Evolutionary conservation across 2,888 invertebrate species (phyloP).

Genomic region (Euzophera pinguis): DNA sequence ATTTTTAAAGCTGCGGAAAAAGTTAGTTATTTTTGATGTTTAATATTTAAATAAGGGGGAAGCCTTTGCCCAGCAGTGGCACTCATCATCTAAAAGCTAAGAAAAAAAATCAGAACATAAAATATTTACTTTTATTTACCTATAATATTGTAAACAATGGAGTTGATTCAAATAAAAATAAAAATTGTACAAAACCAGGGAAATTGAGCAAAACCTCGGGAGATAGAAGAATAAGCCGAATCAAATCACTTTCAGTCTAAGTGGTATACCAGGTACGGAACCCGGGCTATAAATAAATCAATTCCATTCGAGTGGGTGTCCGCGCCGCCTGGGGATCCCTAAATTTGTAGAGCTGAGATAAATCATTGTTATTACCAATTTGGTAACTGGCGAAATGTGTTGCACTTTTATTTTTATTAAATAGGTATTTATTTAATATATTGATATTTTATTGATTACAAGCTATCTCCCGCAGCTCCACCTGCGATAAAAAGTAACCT

Average conservation of each 20-base stretch:
- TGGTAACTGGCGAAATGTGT: conserved; percentile 23
- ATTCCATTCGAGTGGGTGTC: conserved; percentile 41
- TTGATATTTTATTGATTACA: too few species aligned
- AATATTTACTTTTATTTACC: too few species aligned
- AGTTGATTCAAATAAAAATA: neutral
- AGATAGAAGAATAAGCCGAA: neutral
- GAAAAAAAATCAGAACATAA: too few species aligned
- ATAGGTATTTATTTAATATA: neutral
- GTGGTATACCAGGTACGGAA: conserved; percentile 35
- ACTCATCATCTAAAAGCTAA: too few species aligned
- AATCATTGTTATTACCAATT: conserved; percentile 48
- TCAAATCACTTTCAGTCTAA: conserved; percentile 22
- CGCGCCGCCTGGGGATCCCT: conserved; percentile 43
- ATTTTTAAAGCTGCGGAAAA: too few species aligned
- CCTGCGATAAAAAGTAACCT: too few species aligned
- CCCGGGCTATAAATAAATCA: conserved; percentile 45
- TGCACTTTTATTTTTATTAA: neutral
- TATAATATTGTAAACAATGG: too few species aligned
- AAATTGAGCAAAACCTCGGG: neutral
- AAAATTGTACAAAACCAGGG: neutral
- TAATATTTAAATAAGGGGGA: too few species aligned
- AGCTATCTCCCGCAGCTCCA: too few species aligned
- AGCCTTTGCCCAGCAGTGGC: too few species aligned
- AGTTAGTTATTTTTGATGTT: too few species aligned
- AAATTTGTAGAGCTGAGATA: conserved; percentile 43